Evolutionary conservation across 2,797 vertebrate genomes (phyloP).

Genomic region (Telmatherina bonti): DNA sequence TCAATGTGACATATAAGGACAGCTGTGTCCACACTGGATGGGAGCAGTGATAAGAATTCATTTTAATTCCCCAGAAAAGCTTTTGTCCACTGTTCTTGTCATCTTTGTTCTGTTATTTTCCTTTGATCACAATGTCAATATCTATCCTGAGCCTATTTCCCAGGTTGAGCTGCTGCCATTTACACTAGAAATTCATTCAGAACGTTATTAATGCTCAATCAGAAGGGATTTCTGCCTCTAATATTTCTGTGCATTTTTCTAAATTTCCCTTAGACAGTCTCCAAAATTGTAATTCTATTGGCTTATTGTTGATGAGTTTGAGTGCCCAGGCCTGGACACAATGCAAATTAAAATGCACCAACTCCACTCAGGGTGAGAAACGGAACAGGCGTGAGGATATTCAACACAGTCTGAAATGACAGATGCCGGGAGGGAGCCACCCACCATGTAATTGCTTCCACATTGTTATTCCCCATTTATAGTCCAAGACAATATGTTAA

Average conservation of each 20-base stretch:
- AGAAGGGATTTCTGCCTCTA: constrained; percentile 38
- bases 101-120: constrained; percentile 60
- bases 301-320: constrained; percentile 55
- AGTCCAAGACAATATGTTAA: constrained; percentile 73
- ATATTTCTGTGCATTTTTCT: constrained; percentile 45
- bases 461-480: constrained; percentile 77
- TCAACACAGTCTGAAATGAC: constrained; percentile 71
- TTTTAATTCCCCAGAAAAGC: constrained; percentile 39
- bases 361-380: constrained; percentile 63
- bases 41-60: constrained; percentile 42
- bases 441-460: constrained; percentile 78
- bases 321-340: constrained; percentile 47
- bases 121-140: constrained; percentile 75
- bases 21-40: constrained; percentile 50
- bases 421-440: constrained; percentile 71
- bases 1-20: constrained; percentile 24
- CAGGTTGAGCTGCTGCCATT: constrained; percentile 60
- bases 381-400: constrained; percentile 65
- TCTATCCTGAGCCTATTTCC: constrained; percentile 53
- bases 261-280: constrained; percentile 45
- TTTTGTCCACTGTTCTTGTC: constrained; percentile 41
- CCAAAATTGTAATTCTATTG: constrained; percentile 53
- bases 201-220: constrained; percentile 63
- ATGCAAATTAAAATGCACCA: constrained; percentile 67
- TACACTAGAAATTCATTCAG: constrained; percentile 65